Percentiles rank a stretch among this genome's conserved stretches.
Conservation (phyloP, 1,140 invertebrate genomes). For the Lithobius niger region DNA sequence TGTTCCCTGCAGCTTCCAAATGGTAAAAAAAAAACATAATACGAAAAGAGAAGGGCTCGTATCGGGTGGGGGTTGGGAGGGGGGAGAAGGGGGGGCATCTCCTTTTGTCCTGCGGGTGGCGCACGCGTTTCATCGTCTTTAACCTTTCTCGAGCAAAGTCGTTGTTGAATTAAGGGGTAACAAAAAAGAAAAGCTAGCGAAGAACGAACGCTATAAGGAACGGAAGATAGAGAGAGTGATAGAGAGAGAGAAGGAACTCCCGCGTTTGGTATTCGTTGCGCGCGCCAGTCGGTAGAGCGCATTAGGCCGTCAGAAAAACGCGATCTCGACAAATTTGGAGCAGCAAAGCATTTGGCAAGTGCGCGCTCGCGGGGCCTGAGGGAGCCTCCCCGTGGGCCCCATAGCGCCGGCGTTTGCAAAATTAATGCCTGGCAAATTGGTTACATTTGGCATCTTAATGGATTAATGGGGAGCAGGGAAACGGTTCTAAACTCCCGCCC, state of each 20-base stretch:
- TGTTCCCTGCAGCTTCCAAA: too few species aligned
- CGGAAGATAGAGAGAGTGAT: neutral
- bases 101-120: too few species aligned
- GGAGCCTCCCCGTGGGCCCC: neutral
- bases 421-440: slow-evolving; percentile 7
- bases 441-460: slow-evolving; percentile 6
- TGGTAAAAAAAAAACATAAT: too few species aligned
- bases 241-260: neutral
- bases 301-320: neutral
- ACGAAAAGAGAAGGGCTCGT: neutral
- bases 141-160: too few species aligned
- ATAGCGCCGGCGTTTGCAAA: neutral
- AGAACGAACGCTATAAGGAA: too few species aligned
- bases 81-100: neutral
- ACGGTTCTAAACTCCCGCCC: too few species aligned
- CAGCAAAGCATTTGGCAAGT: neutral
- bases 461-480: slow-evolving; percentile 1
- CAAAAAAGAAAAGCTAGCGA: neutral
- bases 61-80: neutral
- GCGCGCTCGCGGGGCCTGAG: neutral
- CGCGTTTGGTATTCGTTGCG: neutral
- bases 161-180: neutral
- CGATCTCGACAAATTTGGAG: slow-evolving; percentile 2
- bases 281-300: neutral
- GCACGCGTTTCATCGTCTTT: too few species aligned